Base-by-base conservation (phyloP, 2,113 vertebrate genomes). In the Gymnarchus niloticus region DNA sequence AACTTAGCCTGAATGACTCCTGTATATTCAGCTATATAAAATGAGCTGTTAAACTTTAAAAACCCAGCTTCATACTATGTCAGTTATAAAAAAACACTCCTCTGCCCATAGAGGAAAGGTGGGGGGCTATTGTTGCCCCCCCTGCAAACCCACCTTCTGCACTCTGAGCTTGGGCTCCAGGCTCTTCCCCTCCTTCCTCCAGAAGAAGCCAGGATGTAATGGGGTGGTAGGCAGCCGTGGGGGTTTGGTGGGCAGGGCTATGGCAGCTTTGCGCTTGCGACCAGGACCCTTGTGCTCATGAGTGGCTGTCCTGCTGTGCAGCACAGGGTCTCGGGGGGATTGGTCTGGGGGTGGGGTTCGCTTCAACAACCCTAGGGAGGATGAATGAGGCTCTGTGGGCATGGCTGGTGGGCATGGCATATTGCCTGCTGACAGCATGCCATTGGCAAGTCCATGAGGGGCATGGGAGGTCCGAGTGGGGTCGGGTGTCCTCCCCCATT, bases 81-180 rank as follows among this genome's bases (percentile, higher is more conserved):
- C n/a, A 65, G 33, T 28, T 25, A 61, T 56, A 56, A 82, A 54
- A 33, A 76, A 44, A 76, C 37, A 76, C 19, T 41, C 65, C 65
- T 41, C 65, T 28, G 25, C 69, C 2, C 69, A 2, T 44, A 14
- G 28, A 37, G 33, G 14, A 76, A 41, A 33, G 37, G 17, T 76
- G 37, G 69, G 1, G 19, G 44, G 44, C 41, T 6, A 78, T 17
- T 73, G 65, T 21, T 41, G 23, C 48, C 46, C 57, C 41, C 19
- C n/a, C 81, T 23, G 23, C 28, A 69, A 19, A 87, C 93, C 92
- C 92, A 97, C 96, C 96, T 98, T 97, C 91, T 96, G 95, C 88
- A 91, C 89, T 85, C 93, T 95, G 91, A 96, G 93, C 91, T 96
- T 97, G 94, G 96, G 96, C 92, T 97, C 96, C 89, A 96, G 85